Percentiles rank a stretch among this genome's conserved stretches.
Evolutionary conservation across 2,888 invertebrate genomes (phyloP).

Genomic region (Caenorhabditis macrosperma): DNA sequence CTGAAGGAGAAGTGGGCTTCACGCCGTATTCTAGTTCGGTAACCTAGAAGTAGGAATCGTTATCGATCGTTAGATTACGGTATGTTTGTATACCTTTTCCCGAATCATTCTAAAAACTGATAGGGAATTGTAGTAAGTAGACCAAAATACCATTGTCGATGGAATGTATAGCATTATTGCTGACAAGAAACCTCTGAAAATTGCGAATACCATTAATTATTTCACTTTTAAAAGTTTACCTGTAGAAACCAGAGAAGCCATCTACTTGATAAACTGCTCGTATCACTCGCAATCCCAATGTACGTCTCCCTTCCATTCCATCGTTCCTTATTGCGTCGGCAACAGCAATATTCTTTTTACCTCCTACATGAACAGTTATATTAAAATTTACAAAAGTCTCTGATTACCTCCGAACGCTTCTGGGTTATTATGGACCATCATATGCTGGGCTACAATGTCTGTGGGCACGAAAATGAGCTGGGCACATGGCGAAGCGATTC

Average conservation of each 20-base stretch:
- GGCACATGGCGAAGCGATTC: conserved; percentile 73
- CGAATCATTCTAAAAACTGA: conserved; percentile 62
- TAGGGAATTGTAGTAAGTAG: conserved; percentile 75
- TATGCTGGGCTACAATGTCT: conserved; percentile 78
- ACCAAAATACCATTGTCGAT: conserved; percentile 79
- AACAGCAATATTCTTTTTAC: conserved; percentile 71
- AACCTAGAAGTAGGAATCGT: conserved; percentile 31
- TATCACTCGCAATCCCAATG: conserved; percentile 77
- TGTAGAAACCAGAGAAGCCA: conserved; percentile 76
- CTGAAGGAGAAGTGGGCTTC: conserved; percentile 55
- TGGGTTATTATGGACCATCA: conserved; percentile 76
- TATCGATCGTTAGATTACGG: neutral
- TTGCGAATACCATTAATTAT: neutral
- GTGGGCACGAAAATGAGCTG: conserved; percentile 78
- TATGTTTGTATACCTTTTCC: conserved; percentile 41
- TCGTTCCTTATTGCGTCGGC: conserved; percentile 71
- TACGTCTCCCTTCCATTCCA: conserved; percentile 68
- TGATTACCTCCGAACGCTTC: conserved; percentile 69
- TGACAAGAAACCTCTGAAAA: conserved; percentile 75
- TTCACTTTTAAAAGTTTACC: conserved; percentile 47
- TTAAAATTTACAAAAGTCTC: no score
- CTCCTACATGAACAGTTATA: no score
- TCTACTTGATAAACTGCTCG: conserved; percentile 77
- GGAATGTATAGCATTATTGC: conserved; percentile 78
- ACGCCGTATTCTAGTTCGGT: conserved; percentile 62